phyloP scores from a whole-genome alignment of 1,140 invertebrate genomes.

The Lepidurus arcticus region DNA sequence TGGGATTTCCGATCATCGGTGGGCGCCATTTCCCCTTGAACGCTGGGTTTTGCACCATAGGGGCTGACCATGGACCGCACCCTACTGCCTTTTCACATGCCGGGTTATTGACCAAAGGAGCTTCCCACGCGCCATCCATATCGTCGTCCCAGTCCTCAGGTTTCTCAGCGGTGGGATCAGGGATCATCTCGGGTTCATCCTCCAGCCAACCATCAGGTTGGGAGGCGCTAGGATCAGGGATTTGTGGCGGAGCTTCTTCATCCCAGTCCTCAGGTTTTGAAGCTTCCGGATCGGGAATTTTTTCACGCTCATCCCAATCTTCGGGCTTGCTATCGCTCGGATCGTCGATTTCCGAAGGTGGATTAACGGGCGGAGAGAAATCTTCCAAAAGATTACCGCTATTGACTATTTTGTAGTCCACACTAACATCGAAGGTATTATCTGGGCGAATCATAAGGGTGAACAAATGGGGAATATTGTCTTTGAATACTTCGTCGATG shows the following conservation, averaged over 20 bases:
- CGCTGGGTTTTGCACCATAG: slow-evolving; percentile 79
- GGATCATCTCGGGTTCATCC: slow-evolving; percentile 79
- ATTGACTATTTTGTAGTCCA: slow-evolving; percentile 73
- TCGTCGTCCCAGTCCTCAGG: slow-evolving; percentile 95
- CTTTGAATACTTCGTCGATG: slow-evolving; percentile 83
- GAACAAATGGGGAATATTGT: slow-evolving; percentile 93
- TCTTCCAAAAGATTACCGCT: slow-evolving; percentile 81
- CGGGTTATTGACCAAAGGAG: slow-evolving; percentile 86
- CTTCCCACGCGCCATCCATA: slow-evolving; percentile 98
- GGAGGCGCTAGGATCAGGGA: slow-evolving; percentile 77
- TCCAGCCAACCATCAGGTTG: slow-evolving; percentile 94
- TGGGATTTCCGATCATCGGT: slow-evolving; percentile 85
- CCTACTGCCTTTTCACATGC: slow-evolving; percentile 75
- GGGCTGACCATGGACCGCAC: slow-evolving; percentile 85
- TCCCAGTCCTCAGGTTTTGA: slow-evolving; percentile 92
- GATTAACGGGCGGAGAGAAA: slow-evolving; percentile 89
- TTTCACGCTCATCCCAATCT: slow-evolving; percentile 96
- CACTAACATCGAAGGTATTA: slow-evolving; percentile 65
- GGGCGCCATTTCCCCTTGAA: slow-evolving; percentile 88
- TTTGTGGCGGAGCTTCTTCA: slow-evolving; percentile 82
- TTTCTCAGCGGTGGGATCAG: slow-evolving; percentile 79
- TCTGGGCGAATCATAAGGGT: slow-evolving; percentile 83
- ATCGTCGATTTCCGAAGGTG: slow-evolving; percentile 92
- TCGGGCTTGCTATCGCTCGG: slow-evolving; percentile 80
- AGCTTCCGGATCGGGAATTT: slow-evolving; percentile 82